Base-by-base conservation (phyloP, 2,888 invertebrate species). In the Ypsolopha scabrella region DNA sequence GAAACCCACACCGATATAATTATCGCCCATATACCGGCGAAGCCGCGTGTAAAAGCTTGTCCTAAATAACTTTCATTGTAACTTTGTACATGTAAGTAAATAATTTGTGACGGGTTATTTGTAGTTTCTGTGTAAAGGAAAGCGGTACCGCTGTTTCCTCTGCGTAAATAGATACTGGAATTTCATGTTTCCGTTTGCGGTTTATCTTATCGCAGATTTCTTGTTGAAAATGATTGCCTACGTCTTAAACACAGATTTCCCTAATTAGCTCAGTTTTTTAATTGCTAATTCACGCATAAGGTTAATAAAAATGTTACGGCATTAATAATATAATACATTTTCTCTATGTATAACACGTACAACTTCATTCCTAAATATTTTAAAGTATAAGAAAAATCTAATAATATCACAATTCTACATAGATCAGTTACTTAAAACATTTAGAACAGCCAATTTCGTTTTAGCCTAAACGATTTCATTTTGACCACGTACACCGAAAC, bases 401-500 rank as follows among this genome's bases (percentile, higher is more conserved):
- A 38, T 48, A 33, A 6, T 48, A 48, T 48, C 41, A 49, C 39
- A 47, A 24, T 24, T 24, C 9, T 43, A 24, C 43, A 9, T 46
- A n/a, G 33, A 35, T 10, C 24, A 10, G 1, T 35, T 36, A 6
- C 10, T 35, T 35, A 46, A 46, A 33, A n/a, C 37, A 11, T 10
- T 39, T 39, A 48, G 7, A 48, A 38, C 14, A 14, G 9, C 48
- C 48, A 49, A 6, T 39, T 41, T 33, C 9, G 41, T 14, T 36
- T 50, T 4, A 36, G 9, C 14, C 48, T 48, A 24, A 39, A 39
- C 7, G 41, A 43, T 14, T 36, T 50, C 7, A 79, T 54, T 62
- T 75, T 80, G 13, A 70, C 69, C 39, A 66, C 59, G 52, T 77
- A 81, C 48, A 82, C 57, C 3, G 73, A 70, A 50, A 72, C 60